Evolutionary conservation across 2,888 invertebrate genomes (phyloP).

Genomic region (Hyposoter dolosus): DNA sequence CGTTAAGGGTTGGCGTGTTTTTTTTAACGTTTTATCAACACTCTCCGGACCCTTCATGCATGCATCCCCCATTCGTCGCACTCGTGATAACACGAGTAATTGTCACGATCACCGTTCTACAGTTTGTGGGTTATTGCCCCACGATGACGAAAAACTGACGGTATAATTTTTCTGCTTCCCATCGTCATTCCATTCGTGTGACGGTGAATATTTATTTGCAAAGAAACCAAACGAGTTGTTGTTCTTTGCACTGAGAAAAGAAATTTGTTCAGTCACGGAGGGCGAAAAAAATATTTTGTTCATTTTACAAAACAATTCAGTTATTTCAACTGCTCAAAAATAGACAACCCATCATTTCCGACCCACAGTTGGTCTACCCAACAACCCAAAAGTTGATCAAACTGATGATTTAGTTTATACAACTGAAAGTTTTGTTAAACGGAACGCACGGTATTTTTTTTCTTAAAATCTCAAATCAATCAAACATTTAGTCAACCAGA

Average conservation of each 20-base stretch:
- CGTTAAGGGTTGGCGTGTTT: constrained; percentile 15
- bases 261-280: no score
- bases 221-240: background rate
- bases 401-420: no score
- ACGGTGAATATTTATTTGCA: background rate
- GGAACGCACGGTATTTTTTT: no score
- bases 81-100: constrained; percentile 7
- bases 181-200: background rate
- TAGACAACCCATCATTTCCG: no score
- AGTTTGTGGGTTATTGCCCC: background rate
- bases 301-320: no score
- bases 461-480: no score
- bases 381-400: no score
- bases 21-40: constrained; percentile 23
- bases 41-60: constrained; percentile 1
- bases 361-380: no score
- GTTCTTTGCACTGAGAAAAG: background rate
- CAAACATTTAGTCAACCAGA: no score
- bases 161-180: background rate
- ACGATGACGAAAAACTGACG: background rate
- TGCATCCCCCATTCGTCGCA: background rate
- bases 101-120: background rate
- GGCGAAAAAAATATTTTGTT: no score
- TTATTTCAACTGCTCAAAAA: no score
- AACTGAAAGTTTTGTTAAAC: no score